Evolutionary conservation across 2,113 vertebrate genomes (phyloP), one percentile per base, ranked within the genome.

Genomic region (Dissostichus mawsoni): DNA sequence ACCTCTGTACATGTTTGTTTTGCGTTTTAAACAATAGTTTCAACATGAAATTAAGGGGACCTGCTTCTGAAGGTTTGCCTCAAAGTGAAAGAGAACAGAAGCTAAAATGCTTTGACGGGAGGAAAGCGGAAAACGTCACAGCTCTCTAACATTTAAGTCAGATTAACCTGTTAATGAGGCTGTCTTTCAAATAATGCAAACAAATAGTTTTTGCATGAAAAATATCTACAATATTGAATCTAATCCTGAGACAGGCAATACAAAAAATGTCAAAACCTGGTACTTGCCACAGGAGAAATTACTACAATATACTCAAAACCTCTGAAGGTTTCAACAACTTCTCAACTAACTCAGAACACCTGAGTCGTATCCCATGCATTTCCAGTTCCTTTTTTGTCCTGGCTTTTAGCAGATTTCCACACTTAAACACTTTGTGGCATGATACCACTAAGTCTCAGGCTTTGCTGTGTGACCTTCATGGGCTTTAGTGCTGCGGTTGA

Each of bases 1-100:
- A 88, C 51, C 74, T 78, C 71, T 68, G 58, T 83, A 75, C 79
- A 81, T 83, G 88, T 89, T 91, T 93, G 88, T 89, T 90, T 92
- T 73, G 83, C 76, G 61, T 67, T 86, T 91, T 69, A 79, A 85
- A 93, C 82, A 86, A 91, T 76, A 71, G 85, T 69, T 88, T 68
- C 53, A 69, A 87, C 78, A 76, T 85, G 76, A 92, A 91, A 92
- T 90, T 84, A 89, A 85, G 75, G 85, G 69, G 78, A 80, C 71
- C 76, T 74, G 80, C 72, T 87, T 91, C 78, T 64, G 63, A 76
- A 84, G 62, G 69, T 66, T 86, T 77, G 65, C 76, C 81, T 80
- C 72, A 71, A 89, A 68, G 87, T 90, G 90, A 91, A 78, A 47
- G 72, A 68, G 74, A 88, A 89, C 90, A 91, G 91, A 65, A 91